Conservation (phyloP, 2,888 invertebrate species). For the Allacma fusca region DNA sequence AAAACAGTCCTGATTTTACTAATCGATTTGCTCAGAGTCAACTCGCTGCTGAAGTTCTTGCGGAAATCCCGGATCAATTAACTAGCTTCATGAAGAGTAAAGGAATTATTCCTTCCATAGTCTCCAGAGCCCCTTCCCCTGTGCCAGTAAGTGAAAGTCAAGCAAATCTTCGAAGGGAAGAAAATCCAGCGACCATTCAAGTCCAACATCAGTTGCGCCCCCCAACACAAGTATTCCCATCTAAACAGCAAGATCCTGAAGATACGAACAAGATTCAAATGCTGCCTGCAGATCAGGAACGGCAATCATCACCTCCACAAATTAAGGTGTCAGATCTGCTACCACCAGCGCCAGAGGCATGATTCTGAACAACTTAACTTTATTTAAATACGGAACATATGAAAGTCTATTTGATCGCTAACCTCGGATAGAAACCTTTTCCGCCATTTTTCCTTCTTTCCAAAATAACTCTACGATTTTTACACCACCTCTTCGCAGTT, state of each 20-base stretch:
- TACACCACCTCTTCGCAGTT: no score
- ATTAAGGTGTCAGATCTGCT: background rate
- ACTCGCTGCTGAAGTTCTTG: constrained; percentile 57
- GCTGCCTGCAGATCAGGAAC: background rate
- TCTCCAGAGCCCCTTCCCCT: constrained; percentile 62
- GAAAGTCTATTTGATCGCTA: no score
- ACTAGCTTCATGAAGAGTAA: constrained; percentile 66
- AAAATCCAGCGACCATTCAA: constrained; percentile 31
- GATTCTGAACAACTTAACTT: no score
- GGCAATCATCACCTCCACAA: constrained; percentile 9
- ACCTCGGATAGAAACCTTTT: no score
- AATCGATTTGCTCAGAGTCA: constrained; percentile 55
- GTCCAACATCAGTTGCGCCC: background rate
- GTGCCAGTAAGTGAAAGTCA: constrained; percentile 21
- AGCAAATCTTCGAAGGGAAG: constrained; percentile 55
- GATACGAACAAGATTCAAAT: background rate
- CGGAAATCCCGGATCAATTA: constrained; percentile 69
- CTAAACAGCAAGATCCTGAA: background rate
- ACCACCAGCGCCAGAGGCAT: background rate
- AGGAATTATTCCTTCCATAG: constrained; percentile 66
- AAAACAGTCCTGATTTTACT: constrained; percentile 47
- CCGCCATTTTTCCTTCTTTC: no score
- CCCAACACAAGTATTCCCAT: background rate
- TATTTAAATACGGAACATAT: no score
- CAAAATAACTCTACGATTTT: no score